A percentile compares a stretch with the other conserved stretches of the same genome.
Evolutionary conservation across 2,888 invertebrate species (phyloP).

Genomic region (Neoitamus cyanurus): DNA sequence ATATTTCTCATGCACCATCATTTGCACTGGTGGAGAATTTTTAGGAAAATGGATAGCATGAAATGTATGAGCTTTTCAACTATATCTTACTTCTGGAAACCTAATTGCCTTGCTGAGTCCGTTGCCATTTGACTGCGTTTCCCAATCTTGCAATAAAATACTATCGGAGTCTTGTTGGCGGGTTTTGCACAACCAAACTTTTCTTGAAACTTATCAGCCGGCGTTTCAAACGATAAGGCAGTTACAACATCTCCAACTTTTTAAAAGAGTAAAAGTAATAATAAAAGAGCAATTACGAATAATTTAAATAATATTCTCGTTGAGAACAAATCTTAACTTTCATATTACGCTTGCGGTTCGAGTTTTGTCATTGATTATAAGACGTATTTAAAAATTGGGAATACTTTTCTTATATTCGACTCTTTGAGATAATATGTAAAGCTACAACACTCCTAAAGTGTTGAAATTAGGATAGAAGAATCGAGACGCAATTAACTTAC

Average conservation of each 20-base stretch:
- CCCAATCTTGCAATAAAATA: conserved; percentile 57
- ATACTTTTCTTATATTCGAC: too few relatives aligned
- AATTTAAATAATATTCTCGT: not conserved
- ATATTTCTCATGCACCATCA: not conserved
- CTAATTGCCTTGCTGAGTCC: conserved; percentile 18
- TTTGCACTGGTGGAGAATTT: not conserved
- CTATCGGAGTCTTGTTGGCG: conserved; percentile 69
- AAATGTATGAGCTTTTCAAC: not conserved
- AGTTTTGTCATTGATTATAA: too few relatives aligned
- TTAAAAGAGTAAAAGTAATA: not conserved
- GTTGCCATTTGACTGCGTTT: conserved; percentile 44
- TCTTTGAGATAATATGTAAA: too few relatives aligned
- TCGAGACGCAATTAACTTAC: too few relatives aligned
- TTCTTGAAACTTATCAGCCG: conserved; percentile 68
- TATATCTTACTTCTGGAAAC: conserved; percentile 49
- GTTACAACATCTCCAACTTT: conserved; percentile 53
- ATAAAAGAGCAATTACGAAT: not conserved
- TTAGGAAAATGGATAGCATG: not conserved
- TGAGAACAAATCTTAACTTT: too few relatives aligned
- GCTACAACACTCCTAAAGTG: too few relatives aligned
- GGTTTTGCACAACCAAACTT: conserved; percentile 73
- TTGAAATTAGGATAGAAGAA: too few relatives aligned
- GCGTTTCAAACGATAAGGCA: conserved; percentile 55
- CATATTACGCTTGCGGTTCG: too few relatives aligned
- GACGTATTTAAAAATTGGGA: too few relatives aligned